Conservation (phyloP, 2,888 invertebrate genomes). For the Coleophora flavipennella region DNA sequence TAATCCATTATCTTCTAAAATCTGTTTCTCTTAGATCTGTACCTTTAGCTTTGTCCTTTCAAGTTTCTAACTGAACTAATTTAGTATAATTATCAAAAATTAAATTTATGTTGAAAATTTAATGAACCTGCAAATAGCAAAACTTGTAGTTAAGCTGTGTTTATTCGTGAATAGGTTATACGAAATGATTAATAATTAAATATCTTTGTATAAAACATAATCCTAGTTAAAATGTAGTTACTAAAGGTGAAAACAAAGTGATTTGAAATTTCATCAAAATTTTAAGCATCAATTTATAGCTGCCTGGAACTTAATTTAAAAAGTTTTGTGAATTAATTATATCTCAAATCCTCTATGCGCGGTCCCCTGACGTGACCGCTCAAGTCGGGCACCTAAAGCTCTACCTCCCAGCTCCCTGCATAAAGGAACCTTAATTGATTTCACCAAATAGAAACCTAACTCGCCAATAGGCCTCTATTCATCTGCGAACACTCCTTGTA, state of each 20-base stretch:
- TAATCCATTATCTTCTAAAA: conserved; percentile 21
- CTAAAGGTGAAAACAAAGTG: too few relatives aligned
- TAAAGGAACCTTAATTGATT: conserved; percentile 3
- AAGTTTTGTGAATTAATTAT: conserved; percentile 7
- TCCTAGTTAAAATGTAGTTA: too few relatives aligned
- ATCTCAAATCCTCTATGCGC: conserved; percentile 1
- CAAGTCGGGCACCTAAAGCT: conserved; percentile 2
- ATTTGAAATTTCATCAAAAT: neutral
- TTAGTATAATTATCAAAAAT: too few relatives aligned
- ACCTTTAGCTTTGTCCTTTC: neutral
- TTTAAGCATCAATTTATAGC: neutral
- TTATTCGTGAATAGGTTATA: too few relatives aligned
- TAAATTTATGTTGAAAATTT: too few relatives aligned
- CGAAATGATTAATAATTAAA: too few relatives aligned
- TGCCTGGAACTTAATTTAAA: conserved; percentile 2
- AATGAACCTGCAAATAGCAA: too few relatives aligned
- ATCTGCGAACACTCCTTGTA: too few relatives aligned
- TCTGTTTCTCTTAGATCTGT: conserved; percentile 13
- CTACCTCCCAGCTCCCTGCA: neutral
- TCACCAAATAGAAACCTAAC: neutral
- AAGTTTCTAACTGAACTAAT: neutral
- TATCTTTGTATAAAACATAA: too few relatives aligned
- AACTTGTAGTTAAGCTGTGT: too few relatives aligned
- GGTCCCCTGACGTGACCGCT: conserved; percentile 8
- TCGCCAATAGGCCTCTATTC: too few relatives aligned